Evolutionary conservation across 2,888 invertebrate species (phyloP).

Genomic region (Tenodera sinensis): DNA sequence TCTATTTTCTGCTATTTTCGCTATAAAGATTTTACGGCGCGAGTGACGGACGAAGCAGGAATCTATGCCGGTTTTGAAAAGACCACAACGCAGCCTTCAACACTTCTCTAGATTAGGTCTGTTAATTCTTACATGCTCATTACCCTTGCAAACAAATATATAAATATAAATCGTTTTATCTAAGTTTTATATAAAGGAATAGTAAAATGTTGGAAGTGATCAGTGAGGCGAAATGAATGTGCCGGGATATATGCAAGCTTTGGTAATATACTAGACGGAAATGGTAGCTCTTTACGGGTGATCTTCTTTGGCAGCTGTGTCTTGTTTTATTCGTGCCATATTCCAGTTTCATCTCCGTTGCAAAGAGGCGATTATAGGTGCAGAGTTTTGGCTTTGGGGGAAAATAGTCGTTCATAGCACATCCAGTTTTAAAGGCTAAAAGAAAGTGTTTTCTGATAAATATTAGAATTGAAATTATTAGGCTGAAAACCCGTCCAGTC

Average conservation of each 20-base stretch:
- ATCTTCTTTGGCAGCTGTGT: background rate
- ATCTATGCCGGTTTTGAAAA: background rate
- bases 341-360: background rate
- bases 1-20: background rate
- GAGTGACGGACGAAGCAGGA: background rate
- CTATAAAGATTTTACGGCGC: background rate
- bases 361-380: background rate
- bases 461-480: background rate
- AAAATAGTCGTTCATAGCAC: background rate
- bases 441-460: background rate
- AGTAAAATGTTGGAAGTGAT: background rate
- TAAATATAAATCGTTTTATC: background rate
- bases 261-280: constrained; percentile 16
- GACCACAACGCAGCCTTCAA: background rate
- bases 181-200: background rate
- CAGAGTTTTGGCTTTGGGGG: background rate
- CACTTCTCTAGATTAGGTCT: background rate
- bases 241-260: background rate
- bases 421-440: background rate
- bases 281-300: background rate
- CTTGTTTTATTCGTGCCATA: background rate
- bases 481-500: constrained; percentile 9
- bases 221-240: background rate
- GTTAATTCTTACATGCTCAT: background rate
- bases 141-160: background rate